These are phyloP conservation scores for Neoniphon sammara DNA, from an alignment of 2,797 vertebrate genomes.

Conservation along the genomic window DNA sequence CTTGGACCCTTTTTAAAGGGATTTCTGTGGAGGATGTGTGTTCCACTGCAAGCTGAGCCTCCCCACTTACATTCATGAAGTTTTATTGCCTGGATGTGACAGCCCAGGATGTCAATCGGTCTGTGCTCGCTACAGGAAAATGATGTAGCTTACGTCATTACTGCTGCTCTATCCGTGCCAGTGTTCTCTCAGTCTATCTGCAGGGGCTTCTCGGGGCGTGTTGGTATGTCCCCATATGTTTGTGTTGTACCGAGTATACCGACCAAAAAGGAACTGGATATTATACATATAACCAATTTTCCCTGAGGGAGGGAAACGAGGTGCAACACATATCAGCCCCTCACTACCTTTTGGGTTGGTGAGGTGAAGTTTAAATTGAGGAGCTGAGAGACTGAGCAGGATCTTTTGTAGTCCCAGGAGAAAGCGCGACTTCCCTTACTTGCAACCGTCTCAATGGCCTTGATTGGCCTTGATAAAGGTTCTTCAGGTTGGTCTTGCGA, in stretches of 20 bases:
- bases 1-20: neutral
- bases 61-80: neutral
- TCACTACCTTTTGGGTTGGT: neutral
- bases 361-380: neutral
- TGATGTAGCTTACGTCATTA: neutral
- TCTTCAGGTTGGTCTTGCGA: neutral
- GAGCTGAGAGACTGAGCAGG: neutral
- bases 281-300: neutral
- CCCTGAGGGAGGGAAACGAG: neutral
- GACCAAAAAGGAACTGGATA: neutral
- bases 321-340: neutral
- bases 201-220: neutral
- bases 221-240: neutral
- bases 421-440: neutral
- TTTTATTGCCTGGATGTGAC: slow-evolving; percentile 10
- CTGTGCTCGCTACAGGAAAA: neutral
- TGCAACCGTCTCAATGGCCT: neutral
- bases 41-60: neutral
- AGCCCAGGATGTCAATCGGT: neutral
- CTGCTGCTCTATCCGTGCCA: no score
- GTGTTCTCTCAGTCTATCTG: neutral
- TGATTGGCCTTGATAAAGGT: neutral
- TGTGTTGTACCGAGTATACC: neutral
- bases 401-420: neutral
- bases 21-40: neutral